Evolutionary conservation across 2,113 vertebrate species (phyloP).

Genomic region (Coracopsis vasa): DNA sequence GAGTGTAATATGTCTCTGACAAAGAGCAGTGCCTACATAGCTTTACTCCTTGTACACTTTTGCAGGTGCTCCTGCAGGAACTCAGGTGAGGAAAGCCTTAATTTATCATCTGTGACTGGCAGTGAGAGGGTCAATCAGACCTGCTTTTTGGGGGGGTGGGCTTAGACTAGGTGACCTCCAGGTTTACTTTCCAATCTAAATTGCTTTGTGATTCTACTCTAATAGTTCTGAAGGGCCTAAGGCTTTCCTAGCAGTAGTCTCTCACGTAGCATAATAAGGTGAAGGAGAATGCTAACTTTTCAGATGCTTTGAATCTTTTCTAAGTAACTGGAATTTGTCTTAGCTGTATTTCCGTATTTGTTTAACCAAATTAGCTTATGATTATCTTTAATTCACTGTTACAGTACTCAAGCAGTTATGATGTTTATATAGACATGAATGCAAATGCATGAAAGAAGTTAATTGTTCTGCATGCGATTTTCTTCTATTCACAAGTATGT

Average conservation of each 20-base stretch:
- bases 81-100: neutral
- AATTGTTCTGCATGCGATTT: neutral
- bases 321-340: neutral
- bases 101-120: too few species aligned
- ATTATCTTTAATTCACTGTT: neutral
- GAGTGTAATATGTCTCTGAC: neutral
- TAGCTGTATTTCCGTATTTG: neutral
- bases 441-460: neutral
- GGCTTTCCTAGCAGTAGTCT: neutral
- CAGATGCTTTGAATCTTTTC: neutral
- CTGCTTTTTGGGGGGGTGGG: too few species aligned
- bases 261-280: too few species aligned
- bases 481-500: neutral
- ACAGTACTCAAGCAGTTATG: neutral
- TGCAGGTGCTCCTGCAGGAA: neutral
- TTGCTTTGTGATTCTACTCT: neutral
- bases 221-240: neutral
- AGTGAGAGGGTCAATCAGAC: neutral
- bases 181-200: neutral
- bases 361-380: neutral
- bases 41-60: neutral
- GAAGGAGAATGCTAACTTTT: neutral
- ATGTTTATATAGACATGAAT: neutral
- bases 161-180: neutral
- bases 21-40: neutral